These are phyloP conservation scores for Cyrtodaria siliqua DNA, from an alignment of 2,888 invertebrate genomes.

Conservation along the genomic window DNA sequence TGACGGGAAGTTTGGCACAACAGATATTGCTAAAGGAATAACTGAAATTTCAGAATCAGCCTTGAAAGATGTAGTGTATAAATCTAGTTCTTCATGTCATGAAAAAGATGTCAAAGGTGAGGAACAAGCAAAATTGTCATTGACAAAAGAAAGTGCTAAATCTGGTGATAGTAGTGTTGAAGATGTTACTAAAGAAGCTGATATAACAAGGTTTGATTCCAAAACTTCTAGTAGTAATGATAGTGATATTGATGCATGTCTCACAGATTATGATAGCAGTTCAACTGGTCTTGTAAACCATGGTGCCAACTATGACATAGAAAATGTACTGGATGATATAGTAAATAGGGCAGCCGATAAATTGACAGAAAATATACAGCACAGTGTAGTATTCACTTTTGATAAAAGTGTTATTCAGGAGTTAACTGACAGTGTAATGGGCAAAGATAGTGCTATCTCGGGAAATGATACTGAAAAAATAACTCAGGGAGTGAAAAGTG, in stretches of 20 bases:
- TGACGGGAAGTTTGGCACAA: no score
- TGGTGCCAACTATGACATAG: constrained; percentile 3
- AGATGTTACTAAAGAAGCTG: neutral
- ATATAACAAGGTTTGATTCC: neutral
- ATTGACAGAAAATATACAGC: constrained; percentile 9
- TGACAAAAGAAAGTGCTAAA: neutral
- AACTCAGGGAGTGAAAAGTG: neutral
- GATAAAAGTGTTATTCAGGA: constrained; percentile 45
- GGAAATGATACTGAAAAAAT: neutral
- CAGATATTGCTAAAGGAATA: no score
- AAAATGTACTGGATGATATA: constrained; percentile 9
- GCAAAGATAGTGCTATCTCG: neutral
- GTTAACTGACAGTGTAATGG: constrained; percentile 53
- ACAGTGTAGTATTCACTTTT: constrained; percentile 39
- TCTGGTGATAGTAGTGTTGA: neutral
- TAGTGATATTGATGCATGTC: neutral
- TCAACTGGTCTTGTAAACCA: no score
- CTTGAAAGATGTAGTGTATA: no score
- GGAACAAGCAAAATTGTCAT: no score
- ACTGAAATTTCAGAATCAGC: no score
- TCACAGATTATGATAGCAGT: neutral
- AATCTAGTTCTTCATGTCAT: no score
- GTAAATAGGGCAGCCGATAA: constrained; percentile 8
- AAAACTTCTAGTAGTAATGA: neutral
- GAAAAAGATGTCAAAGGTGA: no score